Evolutionary conservation across 2,888 invertebrate species (phyloP).

Genomic region (Teleogryllus oceanicus): DNA sequence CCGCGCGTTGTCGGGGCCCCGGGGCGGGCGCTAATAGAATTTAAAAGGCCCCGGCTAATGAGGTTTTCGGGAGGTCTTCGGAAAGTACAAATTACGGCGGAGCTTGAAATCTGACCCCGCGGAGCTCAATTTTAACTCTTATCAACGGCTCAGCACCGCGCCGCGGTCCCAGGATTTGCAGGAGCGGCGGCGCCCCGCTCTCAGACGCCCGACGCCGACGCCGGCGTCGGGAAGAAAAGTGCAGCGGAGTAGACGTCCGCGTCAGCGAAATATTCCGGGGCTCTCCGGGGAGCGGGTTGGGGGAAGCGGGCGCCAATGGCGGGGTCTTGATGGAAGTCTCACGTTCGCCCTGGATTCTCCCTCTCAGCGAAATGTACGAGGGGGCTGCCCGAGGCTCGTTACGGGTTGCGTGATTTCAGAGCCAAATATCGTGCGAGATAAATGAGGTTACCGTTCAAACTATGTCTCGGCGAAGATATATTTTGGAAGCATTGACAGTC

Average conservation of each 20-base stretch:
- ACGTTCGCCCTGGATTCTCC: too few species aligned
- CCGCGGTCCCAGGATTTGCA: not conserved
- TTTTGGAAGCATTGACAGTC: too few species aligned
- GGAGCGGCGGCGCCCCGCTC: not conserved
- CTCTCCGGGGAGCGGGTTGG: not conserved
- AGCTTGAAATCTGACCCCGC: conserved; percentile 18
- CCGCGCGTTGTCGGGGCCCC: not conserved
- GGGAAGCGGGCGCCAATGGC: too few species aligned
- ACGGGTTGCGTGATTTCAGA: too few species aligned
- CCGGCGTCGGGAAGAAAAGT: not conserved
- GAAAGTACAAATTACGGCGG: conserved; percentile 1
- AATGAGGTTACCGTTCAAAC: too few species aligned
- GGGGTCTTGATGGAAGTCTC: too few species aligned
- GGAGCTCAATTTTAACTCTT: not conserved
- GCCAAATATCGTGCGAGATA: too few species aligned
- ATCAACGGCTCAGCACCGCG: not conserved
- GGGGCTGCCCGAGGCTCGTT: too few species aligned
- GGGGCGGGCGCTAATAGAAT: not conserved
- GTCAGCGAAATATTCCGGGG: conserved; percentile 6
- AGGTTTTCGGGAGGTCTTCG: not conserved
- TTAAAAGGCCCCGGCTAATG: not conserved
- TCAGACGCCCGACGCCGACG: not conserved
- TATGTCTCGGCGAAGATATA: too few species aligned
- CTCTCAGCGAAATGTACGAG: too few species aligned
- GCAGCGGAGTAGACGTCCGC: not conserved